These are phyloP conservation scores for Camponotus fellah DNA, from an alignment of 2,888 invertebrate genomes.

Conservation along the genomic window DNA sequence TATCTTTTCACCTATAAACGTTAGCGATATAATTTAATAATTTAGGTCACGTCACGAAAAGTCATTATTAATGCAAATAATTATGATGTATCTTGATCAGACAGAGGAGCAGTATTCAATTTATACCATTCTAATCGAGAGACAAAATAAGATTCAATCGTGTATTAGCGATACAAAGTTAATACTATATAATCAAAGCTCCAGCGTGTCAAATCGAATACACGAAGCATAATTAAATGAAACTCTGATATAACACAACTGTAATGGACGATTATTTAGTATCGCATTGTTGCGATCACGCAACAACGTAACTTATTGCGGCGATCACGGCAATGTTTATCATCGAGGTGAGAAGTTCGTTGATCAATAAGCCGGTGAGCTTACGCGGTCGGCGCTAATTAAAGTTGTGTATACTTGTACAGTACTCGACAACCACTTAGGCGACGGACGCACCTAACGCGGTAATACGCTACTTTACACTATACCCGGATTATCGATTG, in stretches of 20 bases:
- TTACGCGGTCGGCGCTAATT: constrained; percentile 33
- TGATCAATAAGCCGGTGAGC: constrained; percentile 30
- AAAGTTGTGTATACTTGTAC: constrained; percentile 36
- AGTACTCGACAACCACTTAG: constrained; percentile 34
- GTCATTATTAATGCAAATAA: neutral
- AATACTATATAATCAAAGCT: constrained; percentile 19
- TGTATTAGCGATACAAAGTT: neutral
- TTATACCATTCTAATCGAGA: neutral
- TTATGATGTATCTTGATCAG: neutral
- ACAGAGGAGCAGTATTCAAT: neutral
- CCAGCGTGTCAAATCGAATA: neutral
- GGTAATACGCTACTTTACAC: constrained; percentile 1
- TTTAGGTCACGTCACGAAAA: neutral
- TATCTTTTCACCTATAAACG: neutral
- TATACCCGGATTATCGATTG: constrained; percentile 31
- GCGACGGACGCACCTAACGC: neutral
- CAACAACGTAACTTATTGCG: neutral
- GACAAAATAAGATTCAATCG: neutral
- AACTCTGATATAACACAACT: neutral
- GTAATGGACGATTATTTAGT: neutral
- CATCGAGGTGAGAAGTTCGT: neutral
- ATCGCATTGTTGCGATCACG: neutral
- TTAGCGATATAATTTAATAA: neutral
- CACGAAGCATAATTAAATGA: neutral
- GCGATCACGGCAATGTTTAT: neutral